Evolutionary conservation across 2,113 vertebrate species (phyloP), one percentile per base, ranked within the genome.

Genomic region (Albula goreensis): DNA sequence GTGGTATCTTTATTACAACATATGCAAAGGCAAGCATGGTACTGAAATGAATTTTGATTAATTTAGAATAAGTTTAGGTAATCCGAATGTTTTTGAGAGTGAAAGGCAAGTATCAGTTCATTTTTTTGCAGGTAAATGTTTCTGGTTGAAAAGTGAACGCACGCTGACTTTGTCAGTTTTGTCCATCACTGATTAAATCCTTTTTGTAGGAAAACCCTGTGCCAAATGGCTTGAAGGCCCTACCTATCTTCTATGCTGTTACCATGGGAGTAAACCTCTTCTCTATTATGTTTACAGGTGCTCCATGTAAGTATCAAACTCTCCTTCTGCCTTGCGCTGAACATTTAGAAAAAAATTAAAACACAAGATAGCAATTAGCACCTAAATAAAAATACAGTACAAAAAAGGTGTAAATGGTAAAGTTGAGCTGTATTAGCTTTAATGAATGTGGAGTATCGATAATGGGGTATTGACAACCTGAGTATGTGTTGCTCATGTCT

Each of bases 221-320:
- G 81, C 97, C 97, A 81, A 99, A 97, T 0, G 98, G 98, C 84
- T 93, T 99, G 88, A 95, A 94, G 92, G 97, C 97, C 79, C 89
- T 99, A 84, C 98, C 98, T 0, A 0, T 99, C 89, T 99, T 99
- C 95, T 99, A 99, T 10, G 98, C 95, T 81, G 96, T 97, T 87
- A 99, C 97, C 0, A 91, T 99, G 93, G 96, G 96, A 49, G 95
- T 99, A 92, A 99, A 99, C 92, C 93, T 98, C 51, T 99, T 99
- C 94, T 99, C 98, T 89, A 99, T 99, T 93, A 96, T 97, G 96
- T 99, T 96, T 81, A 97, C 96, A 1, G 98, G 98, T 80, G 96
- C 97, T 0, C 97, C 97, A 22, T 56, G 98, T 99, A 94, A 99
- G 98, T 97, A 90, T 9, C 7, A 17, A 50, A 74, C 13, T 48